A percentile compares a stretch with the other conserved stretches of the same genome.
Evolutionary conservation across 2,113 vertebrate genomes (phyloP).

Genomic region (Sinocyclocheilus anophthalmus): DNA sequence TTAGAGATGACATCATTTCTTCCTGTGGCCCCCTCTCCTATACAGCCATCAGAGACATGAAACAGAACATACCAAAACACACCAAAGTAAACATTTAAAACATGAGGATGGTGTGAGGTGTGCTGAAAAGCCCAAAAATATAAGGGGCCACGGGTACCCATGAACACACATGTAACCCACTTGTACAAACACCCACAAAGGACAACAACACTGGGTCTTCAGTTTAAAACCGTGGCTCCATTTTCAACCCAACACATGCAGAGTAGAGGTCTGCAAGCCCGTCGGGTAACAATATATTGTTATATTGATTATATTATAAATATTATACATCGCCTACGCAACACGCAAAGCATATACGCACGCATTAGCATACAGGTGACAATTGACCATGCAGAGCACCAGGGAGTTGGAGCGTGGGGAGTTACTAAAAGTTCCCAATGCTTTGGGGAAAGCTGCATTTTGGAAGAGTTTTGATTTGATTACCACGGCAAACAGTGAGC

Average conservation of each 20-base stretch:
- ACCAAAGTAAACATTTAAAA: constrained; percentile 1
- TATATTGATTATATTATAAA: no score
- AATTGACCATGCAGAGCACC: no score
- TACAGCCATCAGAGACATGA: constrained; percentile 20
- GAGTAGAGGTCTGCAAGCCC: no score
- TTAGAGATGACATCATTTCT: constrained; percentile 81
- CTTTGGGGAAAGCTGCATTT: no score
- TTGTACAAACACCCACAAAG: constrained; percentile 31
- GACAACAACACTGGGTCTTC: background rate
- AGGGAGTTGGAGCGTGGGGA: no score
- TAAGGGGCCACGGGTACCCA: background rate
- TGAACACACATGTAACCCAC: constrained; percentile 18
- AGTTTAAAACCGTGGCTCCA: background rate
- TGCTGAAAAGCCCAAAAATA: constrained; percentile 3
- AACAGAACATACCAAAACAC: constrained; percentile 29
- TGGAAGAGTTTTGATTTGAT: no score
- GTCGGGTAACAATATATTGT: no score
- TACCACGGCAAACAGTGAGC: no score
- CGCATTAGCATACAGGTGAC: no score
- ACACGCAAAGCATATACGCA: no score
- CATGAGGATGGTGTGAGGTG: background rate
- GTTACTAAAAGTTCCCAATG: no score
- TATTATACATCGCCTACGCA: no score
- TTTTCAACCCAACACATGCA: background rate
- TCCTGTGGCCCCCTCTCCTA: constrained; percentile 59